These are phyloP conservation scores for Leucoraja ocellata DNA, from an alignment of 2,797 vertebrate genomes.

Conservation along the genomic window DNA sequence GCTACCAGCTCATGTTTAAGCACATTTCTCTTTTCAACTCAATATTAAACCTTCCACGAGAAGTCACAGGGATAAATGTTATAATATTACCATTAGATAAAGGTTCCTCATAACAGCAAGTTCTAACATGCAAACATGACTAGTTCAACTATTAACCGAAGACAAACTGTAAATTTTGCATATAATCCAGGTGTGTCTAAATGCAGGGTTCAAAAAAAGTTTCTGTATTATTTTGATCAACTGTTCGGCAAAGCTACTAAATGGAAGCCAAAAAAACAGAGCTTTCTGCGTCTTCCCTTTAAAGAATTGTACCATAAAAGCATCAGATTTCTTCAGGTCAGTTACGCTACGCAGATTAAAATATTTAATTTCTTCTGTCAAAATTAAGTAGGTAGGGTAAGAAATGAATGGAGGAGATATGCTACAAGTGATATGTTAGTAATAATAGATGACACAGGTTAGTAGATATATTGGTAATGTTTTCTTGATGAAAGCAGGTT, in stretches of 20 bases:
- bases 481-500: no score
- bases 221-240: not conserved
- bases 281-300: not conserved
- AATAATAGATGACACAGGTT: no score
- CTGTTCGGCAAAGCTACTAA: not conserved
- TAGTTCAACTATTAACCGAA: not conserved
- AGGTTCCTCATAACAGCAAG: not conserved
- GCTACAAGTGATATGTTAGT: no score
- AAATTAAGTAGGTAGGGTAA: no score
- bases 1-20: not conserved
- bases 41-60: not conserved
- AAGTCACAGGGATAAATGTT: not conserved
- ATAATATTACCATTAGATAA: not conserved
- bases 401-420: no score
- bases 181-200: not conserved
- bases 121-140: not conserved
- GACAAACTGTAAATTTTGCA: not conserved
- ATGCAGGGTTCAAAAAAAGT: not conserved
- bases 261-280: not conserved
- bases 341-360: no score
- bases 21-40: not conserved
- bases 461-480: no score
- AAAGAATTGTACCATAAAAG: not conserved
- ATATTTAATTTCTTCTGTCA: no score
- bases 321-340: not conserved